These are phyloP conservation scores for Centruroides vittatus DNA, from an alignment of 1,140 invertebrate genomes.

Conservation along the genomic window DNA sequence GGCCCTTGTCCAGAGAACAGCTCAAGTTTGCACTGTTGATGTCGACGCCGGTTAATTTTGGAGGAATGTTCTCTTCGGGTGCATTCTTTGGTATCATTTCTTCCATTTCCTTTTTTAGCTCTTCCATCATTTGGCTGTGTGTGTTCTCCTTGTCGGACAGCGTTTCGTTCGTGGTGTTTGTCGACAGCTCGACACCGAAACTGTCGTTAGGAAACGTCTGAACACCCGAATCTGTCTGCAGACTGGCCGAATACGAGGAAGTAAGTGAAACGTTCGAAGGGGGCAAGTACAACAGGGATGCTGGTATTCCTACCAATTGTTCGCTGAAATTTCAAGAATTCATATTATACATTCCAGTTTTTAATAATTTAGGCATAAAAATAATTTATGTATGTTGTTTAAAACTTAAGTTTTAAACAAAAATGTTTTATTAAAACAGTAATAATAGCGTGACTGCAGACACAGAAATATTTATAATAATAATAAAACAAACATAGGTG, in stretches of 20 bases:
- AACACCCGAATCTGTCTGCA: too few species aligned
- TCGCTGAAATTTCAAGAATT: neutral
- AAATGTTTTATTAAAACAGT: too few species aligned
- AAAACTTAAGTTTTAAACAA: too few species aligned
- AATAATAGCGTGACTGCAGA: too few species aligned
- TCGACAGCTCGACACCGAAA: neutral
- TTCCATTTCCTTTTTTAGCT: conserved; percentile 4
- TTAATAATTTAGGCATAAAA: too few species aligned
- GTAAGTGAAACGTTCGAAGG: neutral
- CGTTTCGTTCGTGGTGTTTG: too few species aligned
- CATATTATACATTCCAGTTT: too few species aligned
- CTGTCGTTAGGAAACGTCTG: neutral
- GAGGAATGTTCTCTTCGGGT: neutral
- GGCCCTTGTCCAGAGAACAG: conserved; percentile 36
- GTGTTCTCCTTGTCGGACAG: neutral
- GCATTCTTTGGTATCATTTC: conserved; percentile 12
- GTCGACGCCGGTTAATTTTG: neutral
- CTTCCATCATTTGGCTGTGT: conserved; percentile 9
- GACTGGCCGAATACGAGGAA: neutral
- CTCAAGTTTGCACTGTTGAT: conserved; percentile 19
- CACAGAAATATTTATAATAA: too few species aligned
- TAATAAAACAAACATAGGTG: too few species aligned
- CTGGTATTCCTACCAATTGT: neutral
- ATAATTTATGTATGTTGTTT: too few species aligned
- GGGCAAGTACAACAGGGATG: neutral